Percentiles rank a stretch among this genome's conserved stretches.
Evolutionary conservation across 2,797 vertebrate genomes (phyloP).

Genomic region (Anguilla anguilla): DNA sequence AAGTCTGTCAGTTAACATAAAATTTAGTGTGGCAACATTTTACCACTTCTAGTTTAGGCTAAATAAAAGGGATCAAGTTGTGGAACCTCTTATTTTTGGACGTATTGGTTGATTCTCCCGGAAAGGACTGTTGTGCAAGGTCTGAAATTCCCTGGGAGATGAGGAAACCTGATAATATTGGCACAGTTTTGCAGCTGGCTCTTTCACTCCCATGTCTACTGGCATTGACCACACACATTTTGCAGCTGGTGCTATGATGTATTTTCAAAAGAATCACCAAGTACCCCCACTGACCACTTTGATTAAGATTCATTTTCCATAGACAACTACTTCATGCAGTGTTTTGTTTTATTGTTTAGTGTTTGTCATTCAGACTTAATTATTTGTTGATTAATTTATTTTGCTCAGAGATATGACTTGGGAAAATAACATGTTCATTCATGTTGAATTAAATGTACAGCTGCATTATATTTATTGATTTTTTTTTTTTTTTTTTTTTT

Average conservation of each 20-base stretch:
- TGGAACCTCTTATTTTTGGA: slow-evolving; percentile 48
- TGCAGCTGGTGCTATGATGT: slow-evolving; percentile 14
- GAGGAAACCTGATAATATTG: not conserved
- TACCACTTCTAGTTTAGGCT: not conserved
- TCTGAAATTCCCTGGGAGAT: not conserved
- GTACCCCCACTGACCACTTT: slow-evolving; percentile 15
- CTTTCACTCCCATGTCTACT: not conserved
- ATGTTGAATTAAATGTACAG: not conserved
- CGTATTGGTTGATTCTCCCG: slow-evolving; percentile 31
- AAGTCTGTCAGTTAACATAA: not conserved
- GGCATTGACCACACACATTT: slow-evolving; percentile 11
- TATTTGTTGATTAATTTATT: not conserved
- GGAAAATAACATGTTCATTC: not conserved
- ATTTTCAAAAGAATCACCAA: slow-evolving; percentile 17
- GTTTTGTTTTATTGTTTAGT: not conserved
- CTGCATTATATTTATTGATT: slow-evolving; percentile 1
- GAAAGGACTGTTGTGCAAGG: slow-evolving; percentile 36
- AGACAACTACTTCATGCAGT: not conserved
- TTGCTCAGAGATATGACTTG: not conserved
- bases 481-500: not conserved
- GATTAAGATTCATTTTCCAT: not conserved
- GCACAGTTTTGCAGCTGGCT: slow-evolving; percentile 12
- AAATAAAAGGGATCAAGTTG: not conserved
- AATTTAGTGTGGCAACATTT: not conserved
- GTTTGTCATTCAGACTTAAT: not conserved